Percentiles rank a stretch among this genome's conserved stretches.
These are phyloP conservation scores for Phengaris arion DNA, from an alignment of 2,888 invertebrate genomes.

Conservation along the genomic window DNA sequence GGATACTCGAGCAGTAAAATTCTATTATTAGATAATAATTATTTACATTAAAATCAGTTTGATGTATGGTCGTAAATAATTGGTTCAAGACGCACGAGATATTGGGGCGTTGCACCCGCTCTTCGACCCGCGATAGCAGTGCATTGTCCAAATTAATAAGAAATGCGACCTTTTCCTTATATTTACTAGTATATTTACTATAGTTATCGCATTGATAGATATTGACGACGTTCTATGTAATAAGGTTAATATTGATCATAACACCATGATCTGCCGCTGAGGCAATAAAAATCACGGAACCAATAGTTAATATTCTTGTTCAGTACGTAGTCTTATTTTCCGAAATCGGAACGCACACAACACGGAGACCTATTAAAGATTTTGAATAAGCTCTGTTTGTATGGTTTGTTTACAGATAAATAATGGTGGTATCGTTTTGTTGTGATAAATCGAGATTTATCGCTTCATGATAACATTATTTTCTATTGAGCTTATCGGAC, in stretches of 20 bases:
- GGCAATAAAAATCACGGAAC: not conserved
- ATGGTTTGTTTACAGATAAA: conserved; percentile 10
- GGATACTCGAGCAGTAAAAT: conserved; percentile 47
- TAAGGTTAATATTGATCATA: not conserved
- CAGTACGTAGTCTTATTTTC: not conserved
- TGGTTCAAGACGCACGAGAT: conserved; percentile 62
- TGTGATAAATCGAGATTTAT: conserved; percentile 18
- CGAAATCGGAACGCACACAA: not conserved
- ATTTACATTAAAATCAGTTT: conserved; percentile 43
- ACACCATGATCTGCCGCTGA: conserved; percentile 7
- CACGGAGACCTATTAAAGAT: not conserved
- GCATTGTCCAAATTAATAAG: conserved; percentile 50
- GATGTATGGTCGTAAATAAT: conserved; percentile 69
- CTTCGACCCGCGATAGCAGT: conserved; percentile 59
- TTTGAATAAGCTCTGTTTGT: not conserved
- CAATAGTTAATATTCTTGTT: not conserved
- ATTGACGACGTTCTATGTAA: conserved; percentile 5
- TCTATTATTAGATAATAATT: conserved; percentile 64
- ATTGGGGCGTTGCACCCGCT: conserved; percentile 66
- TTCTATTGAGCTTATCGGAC: conserved; percentile 51
- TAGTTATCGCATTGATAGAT: conserved; percentile 26
- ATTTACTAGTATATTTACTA: too few species aligned
- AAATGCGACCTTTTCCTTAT: conserved; percentile 26
- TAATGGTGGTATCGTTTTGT: not conserved
- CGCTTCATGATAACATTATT: conserved; percentile 3